These are phyloP conservation scores for Gryllus longicercus DNA, from an alignment of 2,888 invertebrate species.

Conservation along the genomic window DNA sequence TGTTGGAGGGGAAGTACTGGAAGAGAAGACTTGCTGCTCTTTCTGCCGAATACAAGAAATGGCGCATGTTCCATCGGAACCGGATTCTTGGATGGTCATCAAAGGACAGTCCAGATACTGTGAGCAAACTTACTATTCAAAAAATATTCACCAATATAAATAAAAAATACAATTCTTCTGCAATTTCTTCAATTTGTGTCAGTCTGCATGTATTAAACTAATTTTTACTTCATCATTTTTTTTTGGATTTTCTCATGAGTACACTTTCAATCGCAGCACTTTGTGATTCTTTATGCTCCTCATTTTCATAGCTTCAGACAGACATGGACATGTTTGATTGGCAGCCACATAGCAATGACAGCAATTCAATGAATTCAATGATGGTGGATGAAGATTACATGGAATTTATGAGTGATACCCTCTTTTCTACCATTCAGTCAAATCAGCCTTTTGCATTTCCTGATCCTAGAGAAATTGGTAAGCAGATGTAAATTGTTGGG, in stretches of 20 bases:
- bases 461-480: constrained; percentile 93
- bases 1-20: constrained; percentile 99
- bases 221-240: too few relatives aligned
- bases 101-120: constrained; percentile 73
- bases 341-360: constrained; percentile 63
- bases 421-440: constrained; percentile 79
- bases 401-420: constrained; percentile 83
- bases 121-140: constrained; percentile 48
- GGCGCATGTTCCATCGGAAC: constrained; percentile 89
- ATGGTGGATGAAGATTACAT: constrained; percentile 82
- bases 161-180: constrained; percentile 1
- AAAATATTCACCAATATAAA: constrained; percentile 29
- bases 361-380: constrained; percentile 60
- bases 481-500: constrained; percentile 39
- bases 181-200: neutral
- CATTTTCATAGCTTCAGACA: constrained; percentile 51
- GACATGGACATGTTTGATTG: constrained; percentile 72
- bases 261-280: too few relatives aligned
- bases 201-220: too few relatives aligned
- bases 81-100: constrained; percentile 70
- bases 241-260: too few relatives aligned
- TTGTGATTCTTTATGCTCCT: neutral
- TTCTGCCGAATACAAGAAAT: constrained; percentile 98
- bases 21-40: constrained; percentile 94
- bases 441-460: constrained; percentile 94